Evolutionary conservation across 2,797 vertebrate species (phyloP), one percentile per base, ranked within the genome.

Genomic region (Tinamus major): DNA sequence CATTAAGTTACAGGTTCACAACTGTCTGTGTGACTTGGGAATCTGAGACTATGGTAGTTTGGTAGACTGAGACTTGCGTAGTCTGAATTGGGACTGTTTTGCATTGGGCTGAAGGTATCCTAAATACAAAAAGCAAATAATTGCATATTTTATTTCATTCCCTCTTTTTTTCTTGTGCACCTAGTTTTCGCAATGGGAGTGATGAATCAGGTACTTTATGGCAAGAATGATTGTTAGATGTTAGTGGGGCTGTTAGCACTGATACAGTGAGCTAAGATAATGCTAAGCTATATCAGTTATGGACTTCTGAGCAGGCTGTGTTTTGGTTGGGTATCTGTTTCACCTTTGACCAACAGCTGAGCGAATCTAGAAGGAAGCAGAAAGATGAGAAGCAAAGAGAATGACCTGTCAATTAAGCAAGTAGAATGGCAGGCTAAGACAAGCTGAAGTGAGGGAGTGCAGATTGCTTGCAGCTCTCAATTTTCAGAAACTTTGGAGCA

Each of bases 401-500:
- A 74, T 62, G 61, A 35, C 27, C 41, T 85, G 53, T 77, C 87
- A 93, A 65, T 95, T 92, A 95, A 62, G 1, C 35, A n/a, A 27
- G 46, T 58, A 62, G 64, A 87, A 79, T 77, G 90, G 49, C 49
- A 92, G 75, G 12, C 67, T 96, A 75, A 94, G 92, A 69, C 11
- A 55, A 81, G 62, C 31, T 80, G 87, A 94, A 94, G 89, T 68
- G 48, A 89, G 33, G n/a, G 62, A 71, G 26, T 74, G 44, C 42
- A 72, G 41, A 35, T 46, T 80, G 23, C 67, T 90, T 84, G 85
- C 87, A 26, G 71, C 77, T 88, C 96, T 39, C 33, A 69, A 59
- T 95, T 96, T 94, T 93, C 48, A 68, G 91, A 90, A 93, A 65
- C 69, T 89, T 93, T 91, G 84, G 95, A 95, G 86, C 37, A 71